These are phyloP conservation scores for Danaus chrysippus DNA, from an alignment of 2,888 invertebrate species.

Conservation along the genomic window DNA sequence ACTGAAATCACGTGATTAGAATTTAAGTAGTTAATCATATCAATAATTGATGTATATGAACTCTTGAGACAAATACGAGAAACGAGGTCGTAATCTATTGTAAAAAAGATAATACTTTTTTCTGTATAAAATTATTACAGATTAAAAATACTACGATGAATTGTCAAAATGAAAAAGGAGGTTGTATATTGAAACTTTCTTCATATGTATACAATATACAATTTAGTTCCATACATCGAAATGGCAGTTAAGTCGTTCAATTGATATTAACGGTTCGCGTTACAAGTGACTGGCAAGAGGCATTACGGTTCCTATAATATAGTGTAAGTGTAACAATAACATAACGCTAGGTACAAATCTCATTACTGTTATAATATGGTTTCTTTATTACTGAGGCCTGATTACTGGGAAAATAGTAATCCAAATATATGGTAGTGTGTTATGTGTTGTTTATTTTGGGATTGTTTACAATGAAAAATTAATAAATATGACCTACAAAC, in stretches of 20 bases:
- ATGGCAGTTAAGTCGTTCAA: background rate
- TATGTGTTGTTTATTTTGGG: too few species aligned
- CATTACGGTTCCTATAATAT: background rate
- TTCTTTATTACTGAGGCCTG: conserved; percentile 20
- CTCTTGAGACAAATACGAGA: too few species aligned
- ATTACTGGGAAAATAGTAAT: conserved; percentile 1
- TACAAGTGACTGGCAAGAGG: background rate
- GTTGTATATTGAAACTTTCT: too few species aligned
- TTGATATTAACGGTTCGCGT: conserved; percentile 1
- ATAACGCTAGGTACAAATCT: conserved; percentile 17
- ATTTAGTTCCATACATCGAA: too few species aligned
- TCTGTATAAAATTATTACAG: too few species aligned
- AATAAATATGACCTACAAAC: too few species aligned
- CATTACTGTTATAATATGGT: conserved; percentile 28
- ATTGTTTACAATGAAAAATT: too few species aligned
- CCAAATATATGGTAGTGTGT: background rate
- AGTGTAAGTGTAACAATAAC: conserved; percentile 1
- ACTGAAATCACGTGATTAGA: background rate
- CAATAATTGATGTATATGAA: background rate
- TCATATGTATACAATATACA: too few species aligned
- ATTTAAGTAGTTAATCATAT: background rate
- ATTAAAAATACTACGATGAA: too few species aligned
- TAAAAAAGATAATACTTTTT: too few species aligned
- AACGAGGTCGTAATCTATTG: too few species aligned
- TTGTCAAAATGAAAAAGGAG: too few species aligned